Conservation (phyloP, 2,113 vertebrate genomes). For the Toxostoma redivivum region DNA sequence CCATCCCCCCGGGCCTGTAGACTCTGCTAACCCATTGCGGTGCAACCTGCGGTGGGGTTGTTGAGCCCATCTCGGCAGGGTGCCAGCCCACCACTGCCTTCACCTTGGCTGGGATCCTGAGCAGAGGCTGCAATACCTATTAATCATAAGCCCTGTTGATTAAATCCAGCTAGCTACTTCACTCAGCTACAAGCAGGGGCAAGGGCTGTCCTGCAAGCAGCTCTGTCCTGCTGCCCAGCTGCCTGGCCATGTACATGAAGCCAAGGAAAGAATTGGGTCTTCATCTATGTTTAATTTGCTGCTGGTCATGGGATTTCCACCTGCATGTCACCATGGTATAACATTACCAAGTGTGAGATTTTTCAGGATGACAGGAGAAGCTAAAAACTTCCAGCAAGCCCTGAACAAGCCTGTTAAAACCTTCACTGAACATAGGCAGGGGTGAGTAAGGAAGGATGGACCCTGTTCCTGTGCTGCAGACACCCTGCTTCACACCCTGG, state of each 20-base stretch:
- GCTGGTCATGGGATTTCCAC: not conserved
- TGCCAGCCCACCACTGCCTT: not conserved
- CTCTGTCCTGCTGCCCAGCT: not conserved
- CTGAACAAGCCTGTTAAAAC: not conserved
- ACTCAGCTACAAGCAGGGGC: not conserved
- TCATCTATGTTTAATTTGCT: not conserved
- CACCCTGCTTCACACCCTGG: not conserved
- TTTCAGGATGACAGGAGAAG: not conserved
- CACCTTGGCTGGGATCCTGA: not conserved
- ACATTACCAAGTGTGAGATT: not conserved
- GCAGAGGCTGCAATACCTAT: not conserved
- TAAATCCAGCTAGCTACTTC: not conserved
- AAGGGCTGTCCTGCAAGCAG: not conserved
- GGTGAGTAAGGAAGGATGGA: not conserved
- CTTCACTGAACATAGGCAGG: not conserved
- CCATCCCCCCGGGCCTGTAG: not conserved
- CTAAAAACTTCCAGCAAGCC: not conserved
- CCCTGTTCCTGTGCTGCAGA: not conserved
- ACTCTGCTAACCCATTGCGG: not conserved
- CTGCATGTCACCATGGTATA: rapidly evolving
- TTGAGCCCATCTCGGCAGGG: not conserved
- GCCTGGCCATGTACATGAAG: not conserved
- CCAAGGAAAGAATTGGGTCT: not conserved
- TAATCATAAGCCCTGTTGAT: not conserved
- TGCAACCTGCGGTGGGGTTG: not conserved